These are phyloP conservation scores for Micronycteris hirsuta DNA, from an alignment of 2,113 vertebrate genomes.

Conservation along the genomic window DNA sequence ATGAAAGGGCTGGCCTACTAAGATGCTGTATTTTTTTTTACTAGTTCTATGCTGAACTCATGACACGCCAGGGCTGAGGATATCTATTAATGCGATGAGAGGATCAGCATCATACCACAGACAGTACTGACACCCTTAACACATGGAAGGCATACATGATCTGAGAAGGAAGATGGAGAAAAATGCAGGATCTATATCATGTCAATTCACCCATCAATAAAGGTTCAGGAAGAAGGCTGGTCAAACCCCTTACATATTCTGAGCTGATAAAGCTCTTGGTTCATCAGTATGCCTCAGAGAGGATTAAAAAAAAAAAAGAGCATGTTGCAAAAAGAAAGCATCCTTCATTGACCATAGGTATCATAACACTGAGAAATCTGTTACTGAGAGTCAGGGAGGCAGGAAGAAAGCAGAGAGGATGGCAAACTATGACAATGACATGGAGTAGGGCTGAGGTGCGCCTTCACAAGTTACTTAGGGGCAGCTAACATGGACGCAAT, in stretches of 20 bases:
- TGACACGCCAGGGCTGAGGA: not conserved
- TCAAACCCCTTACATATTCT: not conserved
- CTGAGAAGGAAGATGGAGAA: not conserved
- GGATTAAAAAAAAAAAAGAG: not conserved
- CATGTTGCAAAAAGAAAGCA: not conserved
- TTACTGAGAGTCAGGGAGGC: not conserved
- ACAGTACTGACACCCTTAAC: not conserved
- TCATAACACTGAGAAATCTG: not conserved
- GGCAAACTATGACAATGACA: rapidly evolving
- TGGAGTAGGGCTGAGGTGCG: not conserved
- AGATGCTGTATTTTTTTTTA: not conserved
- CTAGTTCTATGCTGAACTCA: not conserved
- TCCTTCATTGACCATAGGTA: not conserved
- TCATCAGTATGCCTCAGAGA: not conserved
- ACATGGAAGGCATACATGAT: not conserved
- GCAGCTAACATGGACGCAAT: no score
- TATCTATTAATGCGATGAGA: not conserved
- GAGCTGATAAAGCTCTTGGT: not conserved
- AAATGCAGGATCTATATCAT: not conserved
- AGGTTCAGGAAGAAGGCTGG: not conserved
- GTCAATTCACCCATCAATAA: not conserved
- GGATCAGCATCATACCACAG: not conserved
- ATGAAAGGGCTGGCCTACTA: not conserved
- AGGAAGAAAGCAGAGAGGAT: not conserved
- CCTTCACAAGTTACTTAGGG: not conserved